A percentile compares a stretch with the other conserved stretches of the same genome.
Conservation (phyloP, 2,797 vertebrate species). For the Enteromius unitaeniatus region DNA sequence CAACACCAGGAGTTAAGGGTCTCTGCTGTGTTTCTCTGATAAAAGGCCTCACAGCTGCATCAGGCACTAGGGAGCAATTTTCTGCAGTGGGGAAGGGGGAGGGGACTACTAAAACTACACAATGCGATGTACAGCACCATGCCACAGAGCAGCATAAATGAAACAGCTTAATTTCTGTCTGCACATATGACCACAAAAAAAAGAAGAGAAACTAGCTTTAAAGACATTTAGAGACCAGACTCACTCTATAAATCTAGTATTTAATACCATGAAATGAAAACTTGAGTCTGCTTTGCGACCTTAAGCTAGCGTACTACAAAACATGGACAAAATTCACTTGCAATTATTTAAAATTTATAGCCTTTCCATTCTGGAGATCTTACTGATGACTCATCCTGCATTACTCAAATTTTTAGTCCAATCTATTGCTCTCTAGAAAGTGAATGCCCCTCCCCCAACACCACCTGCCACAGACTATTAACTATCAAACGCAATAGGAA, state of each 20-base stretch:
- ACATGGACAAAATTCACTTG: not conserved
- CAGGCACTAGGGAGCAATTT: conserved; percentile 44
- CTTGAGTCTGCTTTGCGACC: not conserved
- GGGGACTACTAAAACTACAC: conserved; percentile 34
- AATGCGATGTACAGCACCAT: conserved; percentile 37
- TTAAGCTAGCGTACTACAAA: not conserved
- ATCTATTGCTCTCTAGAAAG: not conserved
- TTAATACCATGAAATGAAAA: not conserved
- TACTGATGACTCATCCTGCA: not conserved
- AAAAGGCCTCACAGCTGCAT: conserved; percentile 51
- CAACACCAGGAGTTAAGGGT: conserved; percentile 49
- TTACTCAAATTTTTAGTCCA: not conserved
- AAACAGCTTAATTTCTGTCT: conserved; percentile 17
- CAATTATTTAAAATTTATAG: not conserved
- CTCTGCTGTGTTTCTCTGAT: conserved; percentile 57
- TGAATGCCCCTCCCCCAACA: not conserved
- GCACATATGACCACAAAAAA: not conserved
- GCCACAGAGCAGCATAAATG: conserved; percentile 19
- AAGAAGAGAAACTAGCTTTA: not conserved
- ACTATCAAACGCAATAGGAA: conserved; percentile 3
- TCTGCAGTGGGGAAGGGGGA: conserved; percentile 16
- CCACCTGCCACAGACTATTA: conserved; percentile 14
- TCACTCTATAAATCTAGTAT: not conserved
- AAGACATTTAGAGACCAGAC: not conserved
- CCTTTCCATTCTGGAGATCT: not conserved